phyloP scores from a whole-genome alignment of 2,888 invertebrate genomes.

The Tyria jacobaeae region DNA sequence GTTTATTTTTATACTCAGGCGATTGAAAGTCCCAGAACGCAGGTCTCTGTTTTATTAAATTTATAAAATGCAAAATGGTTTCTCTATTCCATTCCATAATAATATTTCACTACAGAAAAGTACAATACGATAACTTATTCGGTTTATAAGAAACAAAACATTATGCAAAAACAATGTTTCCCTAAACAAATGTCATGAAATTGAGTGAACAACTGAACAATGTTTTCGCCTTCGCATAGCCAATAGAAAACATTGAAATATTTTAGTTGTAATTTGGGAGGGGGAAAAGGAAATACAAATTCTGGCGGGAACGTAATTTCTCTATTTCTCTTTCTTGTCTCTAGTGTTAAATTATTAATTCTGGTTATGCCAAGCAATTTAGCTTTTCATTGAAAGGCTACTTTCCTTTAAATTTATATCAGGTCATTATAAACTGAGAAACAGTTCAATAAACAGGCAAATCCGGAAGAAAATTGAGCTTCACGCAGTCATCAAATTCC shows the following conservation, averaged over 20 bases:
- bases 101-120: neutral
- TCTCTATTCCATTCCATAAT: slow-evolving; percentile 23
- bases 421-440: no score
- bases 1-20: slow-evolving; percentile 15
- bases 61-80: slow-evolving; percentile 21
- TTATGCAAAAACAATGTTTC: slow-evolving; percentile 19
- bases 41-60: slow-evolving; percentile 18
- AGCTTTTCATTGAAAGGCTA: no score
- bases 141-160: slow-evolving; percentile 16
- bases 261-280: neutral
- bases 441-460: no score
- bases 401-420: no score
- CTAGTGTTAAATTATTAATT: no score
- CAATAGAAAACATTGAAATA: slow-evolving; percentile 1
- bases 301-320: neutral
- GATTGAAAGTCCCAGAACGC: slow-evolving; percentile 16
- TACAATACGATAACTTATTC: neutral
- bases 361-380: no score
- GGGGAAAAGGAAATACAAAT: neutral
- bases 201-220: slow-evolving; percentile 14
- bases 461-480: no score
- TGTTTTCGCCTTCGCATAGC: no score
- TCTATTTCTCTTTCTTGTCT: no score
- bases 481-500: no score
- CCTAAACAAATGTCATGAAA: slow-evolving; percentile 2